Evolutionary conservation across 2,888 invertebrate genomes (phyloP).

Genomic region (Sminthurides aquaticus): DNA sequence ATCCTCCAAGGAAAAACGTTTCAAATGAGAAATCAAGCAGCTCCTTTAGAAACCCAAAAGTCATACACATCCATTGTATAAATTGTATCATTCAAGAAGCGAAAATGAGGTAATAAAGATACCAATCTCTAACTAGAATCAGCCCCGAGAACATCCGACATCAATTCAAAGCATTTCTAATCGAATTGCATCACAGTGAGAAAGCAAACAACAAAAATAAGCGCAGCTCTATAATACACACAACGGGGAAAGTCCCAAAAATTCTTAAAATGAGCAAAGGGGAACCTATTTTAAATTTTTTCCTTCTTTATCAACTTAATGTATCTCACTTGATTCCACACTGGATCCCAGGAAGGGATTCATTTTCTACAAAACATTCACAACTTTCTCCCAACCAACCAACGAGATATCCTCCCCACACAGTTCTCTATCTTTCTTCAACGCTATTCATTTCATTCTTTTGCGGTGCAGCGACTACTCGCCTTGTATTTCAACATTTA

Average conservation of each 20-base stretch:
- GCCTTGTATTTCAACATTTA: too few species aligned
- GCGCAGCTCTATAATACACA: neutral
- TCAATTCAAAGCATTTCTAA: neutral
- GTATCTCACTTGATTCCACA: too few species aligned
- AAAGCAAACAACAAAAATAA: neutral
- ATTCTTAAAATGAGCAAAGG: neutral
- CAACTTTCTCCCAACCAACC: neutral
- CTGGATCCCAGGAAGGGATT: too few species aligned
- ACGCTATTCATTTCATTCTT: neutral
- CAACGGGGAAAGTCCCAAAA: neutral
- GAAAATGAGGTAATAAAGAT: conserved; percentile 37
- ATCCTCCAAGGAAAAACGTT: too few species aligned
- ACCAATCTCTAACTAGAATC: conserved; percentile 15
- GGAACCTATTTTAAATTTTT: neutral
- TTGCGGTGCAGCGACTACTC: neutral
- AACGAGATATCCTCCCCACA: neutral
- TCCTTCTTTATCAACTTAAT: neutral
- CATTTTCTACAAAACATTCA: neutral
- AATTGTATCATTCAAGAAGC: conserved; percentile 29
- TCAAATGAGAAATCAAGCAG: too few species aligned
- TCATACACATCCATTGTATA: conserved; percentile 3
- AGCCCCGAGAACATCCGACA: neutral
- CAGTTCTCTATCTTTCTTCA: neutral
- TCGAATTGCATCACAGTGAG: neutral
- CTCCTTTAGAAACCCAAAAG: too few species aligned